phyloP scores from a whole-genome alignment of 2,113 vertebrate species.

The Etia nguti region DNA sequence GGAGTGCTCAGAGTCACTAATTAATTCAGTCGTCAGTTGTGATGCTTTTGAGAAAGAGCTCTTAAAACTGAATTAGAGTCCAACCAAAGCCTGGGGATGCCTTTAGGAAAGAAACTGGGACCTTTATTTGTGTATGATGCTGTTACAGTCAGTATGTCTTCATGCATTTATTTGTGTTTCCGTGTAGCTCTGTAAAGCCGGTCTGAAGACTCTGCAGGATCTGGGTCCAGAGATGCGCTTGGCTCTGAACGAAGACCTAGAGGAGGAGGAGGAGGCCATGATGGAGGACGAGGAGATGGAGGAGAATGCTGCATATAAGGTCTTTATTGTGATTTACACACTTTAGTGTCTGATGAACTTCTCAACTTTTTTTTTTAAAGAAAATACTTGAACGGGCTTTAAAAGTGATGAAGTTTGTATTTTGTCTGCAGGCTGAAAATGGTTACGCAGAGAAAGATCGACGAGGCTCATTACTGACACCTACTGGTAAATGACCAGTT shows the following conservation, averaged over 20 bases:
- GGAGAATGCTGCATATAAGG: conserved; percentile 22
- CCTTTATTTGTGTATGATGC: not conserved
- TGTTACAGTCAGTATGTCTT: not conserved
- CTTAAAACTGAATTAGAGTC: not conserved
- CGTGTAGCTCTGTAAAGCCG: conserved; percentile 72
- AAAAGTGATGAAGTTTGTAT: not conserved
- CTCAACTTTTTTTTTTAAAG: not conserved
- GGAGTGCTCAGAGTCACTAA: not conserved
- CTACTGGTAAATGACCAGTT: conserved; percentile 25
- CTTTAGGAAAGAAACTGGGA: not conserved
- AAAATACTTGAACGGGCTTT: not conserved
- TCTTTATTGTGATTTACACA: not conserved
- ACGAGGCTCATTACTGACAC: conserved; percentile 39
- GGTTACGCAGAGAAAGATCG: conserved; percentile 27
- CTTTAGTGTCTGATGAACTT: not conserved
- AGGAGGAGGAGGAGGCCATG: conserved; percentile 67
- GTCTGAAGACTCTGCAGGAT: conserved; percentile 85
- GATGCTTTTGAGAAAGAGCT: not conserved
- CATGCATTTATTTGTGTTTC: not conserved
- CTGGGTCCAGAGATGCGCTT: conserved; percentile 87
- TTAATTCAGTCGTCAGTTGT: not conserved
- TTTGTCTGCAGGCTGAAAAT: conserved; percentile 40
- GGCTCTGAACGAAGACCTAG: conserved; percentile 81
- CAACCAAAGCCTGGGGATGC: not conserved
- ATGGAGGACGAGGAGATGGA: conserved; percentile 61